Base-by-base conservation (phyloP, 2,113 vertebrate genomes). In the Marmota monax region DNA sequence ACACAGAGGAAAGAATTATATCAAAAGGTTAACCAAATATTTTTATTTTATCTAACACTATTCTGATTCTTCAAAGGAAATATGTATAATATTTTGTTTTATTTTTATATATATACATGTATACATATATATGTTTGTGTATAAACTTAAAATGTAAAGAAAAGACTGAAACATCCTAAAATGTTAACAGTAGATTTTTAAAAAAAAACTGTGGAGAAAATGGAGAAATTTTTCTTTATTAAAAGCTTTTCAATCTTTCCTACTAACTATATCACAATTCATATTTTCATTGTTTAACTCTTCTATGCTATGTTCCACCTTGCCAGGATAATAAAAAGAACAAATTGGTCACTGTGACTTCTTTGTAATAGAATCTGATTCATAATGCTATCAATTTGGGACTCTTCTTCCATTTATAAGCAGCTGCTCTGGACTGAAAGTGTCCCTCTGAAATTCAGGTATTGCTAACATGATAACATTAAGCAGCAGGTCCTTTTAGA, bases 141-240 rank as follows among this genome's bases (percentile, higher is more conserved):
- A 23, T 58, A 22, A 63, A 63, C 25, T 63, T 11, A 63, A 63
- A 27, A 63, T 11, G 2, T 25, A 89, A 39, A 70, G 32, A 25
- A 83, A 84, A 78, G 32, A 79, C 69, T 58, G 17, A 82, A 70
- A 79, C 3, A 58, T 0, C 5, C 10, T 6, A 45, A 83, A 92
- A 95, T 42, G 20, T 88, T 72, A 96, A 63, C 4, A 58, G 83
- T 10, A 53, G 25, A 61, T 83, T 34, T 79, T 74, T 70, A 61
- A 84, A 42, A 87, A 80, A 84, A 80, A 84, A 17, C 63, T 61
- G 58, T 61, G 58, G 45, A 97, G 61, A 92, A 67, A 69, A 37
- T 48, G 18, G 92, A 18, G 25, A 89, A 70, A 29, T 39, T 20
- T 90, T 72, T 72, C 22, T 32, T 63, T 6, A 32, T 56, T 56